phyloP scores from a whole-genome alignment of 1,140 invertebrate genomes.

The Coenobita brevimanus region DNA sequence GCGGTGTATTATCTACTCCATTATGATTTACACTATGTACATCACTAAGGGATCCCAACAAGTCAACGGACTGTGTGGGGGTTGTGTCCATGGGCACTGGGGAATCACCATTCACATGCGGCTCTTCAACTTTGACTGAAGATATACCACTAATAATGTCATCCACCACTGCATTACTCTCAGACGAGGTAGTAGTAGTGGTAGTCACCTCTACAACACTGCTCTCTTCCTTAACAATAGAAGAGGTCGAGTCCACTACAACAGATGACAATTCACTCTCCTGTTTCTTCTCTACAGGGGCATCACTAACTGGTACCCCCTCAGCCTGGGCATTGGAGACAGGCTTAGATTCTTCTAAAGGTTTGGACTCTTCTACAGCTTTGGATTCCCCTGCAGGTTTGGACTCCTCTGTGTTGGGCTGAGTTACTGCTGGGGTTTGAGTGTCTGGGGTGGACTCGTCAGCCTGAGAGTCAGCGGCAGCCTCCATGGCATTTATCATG shows the following conservation, averaged over 20 bases:
- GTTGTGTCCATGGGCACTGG: constrained; percentile 66
- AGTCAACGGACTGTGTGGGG: constrained; percentile 64
- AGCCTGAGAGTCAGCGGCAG: constrained; percentile 33
- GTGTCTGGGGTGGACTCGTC: constrained; percentile 23
- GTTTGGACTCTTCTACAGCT: background rate
- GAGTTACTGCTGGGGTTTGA: constrained; percentile 10
- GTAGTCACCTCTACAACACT: background rate
- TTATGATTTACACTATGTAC: constrained; percentile 66
- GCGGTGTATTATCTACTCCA: constrained; percentile 59
- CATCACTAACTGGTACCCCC: constrained; percentile 18
- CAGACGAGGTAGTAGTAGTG: background rate
- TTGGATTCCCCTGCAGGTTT: too few relatives aligned
- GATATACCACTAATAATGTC: constrained; percentile 53
- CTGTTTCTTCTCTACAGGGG: background rate
- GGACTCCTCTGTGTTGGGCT: constrained; percentile 30
- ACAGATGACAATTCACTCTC: background rate
- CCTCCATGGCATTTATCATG: constrained; percentile 42
- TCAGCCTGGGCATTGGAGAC: too few relatives aligned
- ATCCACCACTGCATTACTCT: constrained; percentile 39
- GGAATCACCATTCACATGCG: constrained; percentile 66
- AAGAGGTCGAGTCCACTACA: constrained; percentile 25
- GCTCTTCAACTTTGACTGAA: constrained; percentile 52
- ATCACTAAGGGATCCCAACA: constrained; percentile 67
- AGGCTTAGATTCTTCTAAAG: constrained; percentile 23
- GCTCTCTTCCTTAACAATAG: constrained; percentile 23